A percentile compares a stretch with the other conserved stretches of the same genome.
Conservation (phyloP, 2,113 vertebrate genomes). For the Globicephala melas region DNA sequence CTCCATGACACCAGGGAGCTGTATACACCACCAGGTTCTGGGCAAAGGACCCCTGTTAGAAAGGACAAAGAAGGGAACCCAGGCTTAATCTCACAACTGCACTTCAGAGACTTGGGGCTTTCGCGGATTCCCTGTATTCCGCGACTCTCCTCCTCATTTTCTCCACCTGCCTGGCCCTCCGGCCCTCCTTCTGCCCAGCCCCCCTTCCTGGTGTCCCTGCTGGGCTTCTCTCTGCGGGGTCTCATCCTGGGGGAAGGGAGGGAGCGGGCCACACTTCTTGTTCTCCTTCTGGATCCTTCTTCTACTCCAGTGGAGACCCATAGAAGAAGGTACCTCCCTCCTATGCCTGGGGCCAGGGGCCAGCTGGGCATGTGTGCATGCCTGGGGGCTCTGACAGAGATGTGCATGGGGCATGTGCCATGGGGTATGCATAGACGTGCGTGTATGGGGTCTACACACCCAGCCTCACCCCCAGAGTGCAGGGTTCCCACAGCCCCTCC, state of each 20-base stretch:
- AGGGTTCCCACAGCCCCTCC: neutral
- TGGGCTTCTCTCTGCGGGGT: neutral
- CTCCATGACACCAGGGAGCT: neutral
- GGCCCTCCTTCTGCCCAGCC: neutral
- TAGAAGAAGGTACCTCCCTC: neutral
- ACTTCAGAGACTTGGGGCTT: accelerated
- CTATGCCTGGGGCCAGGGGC: too few species aligned
- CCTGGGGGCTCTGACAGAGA: neutral
- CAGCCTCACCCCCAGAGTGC: neutral
- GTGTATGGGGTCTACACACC: neutral
- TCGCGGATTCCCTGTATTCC: neutral
- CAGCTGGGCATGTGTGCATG: neutral
- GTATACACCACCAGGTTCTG: neutral
- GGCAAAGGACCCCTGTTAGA: neutral
- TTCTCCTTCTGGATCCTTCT: neutral
- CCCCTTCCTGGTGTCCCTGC: neutral
- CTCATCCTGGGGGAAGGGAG: neutral
- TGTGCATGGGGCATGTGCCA: accelerated
- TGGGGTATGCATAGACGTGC: neutral
- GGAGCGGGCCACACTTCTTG: neutral
- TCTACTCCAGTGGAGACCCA: neutral
- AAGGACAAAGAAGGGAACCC: neutral
- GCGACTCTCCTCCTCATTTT: neutral
- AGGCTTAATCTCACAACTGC: neutral
- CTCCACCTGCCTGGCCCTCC: neutral